Base-by-base conservation (phyloP, 2,113 vertebrate genomes). In the Theropithecus gelada region DNA sequence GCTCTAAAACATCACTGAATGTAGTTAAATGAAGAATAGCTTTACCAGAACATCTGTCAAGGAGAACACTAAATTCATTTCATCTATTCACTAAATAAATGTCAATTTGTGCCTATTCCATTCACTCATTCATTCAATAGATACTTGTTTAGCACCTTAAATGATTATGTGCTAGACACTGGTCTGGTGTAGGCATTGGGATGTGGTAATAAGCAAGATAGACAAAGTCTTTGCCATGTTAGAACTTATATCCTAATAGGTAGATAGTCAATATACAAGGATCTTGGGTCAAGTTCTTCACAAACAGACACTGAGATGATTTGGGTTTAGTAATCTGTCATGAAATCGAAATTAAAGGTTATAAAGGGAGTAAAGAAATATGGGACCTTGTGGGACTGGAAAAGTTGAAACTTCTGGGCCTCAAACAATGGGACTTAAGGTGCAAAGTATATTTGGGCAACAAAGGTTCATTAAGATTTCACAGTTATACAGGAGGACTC, bases 81-180 rank as follows among this genome's bases (percentile, higher is more conserved):
- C 79, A 88, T 73, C 75, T 40, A 55, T 80, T 55, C 52, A 55
- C 18, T 55, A 57, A 84, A 90, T 75, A 75, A 61, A 38, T 81
- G n/a, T 79, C 43, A 85, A 25, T 79, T 73, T 79, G 18, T 30
- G 1, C 43, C 68, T 57, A 38, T 78, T 75, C 14, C 70, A 59
- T 66, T 75, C 45, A 52, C 83, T 82, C 38, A 59, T 66, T 84
- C 48, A 68, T 84, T 64, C 17, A 55, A 61, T 22, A 40, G 13
- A 73, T 86, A 35, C 50, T 93, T 89, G 72, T 86, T 94, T 94
- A 83, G 22, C 48, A 68, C 25, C 17, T 95, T 87, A 55, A 50
- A 78, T 50, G 59, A 52, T n/a, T 52, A 61, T 16, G 1, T 95
- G 12, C 59, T 55, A 90, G 81, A n/a, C 25, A 30, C 72, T 88